Evolutionary conservation across 2,888 invertebrate genomes (phyloP), one percentile per base, ranked within the genome.

Genomic region (Paralinhomoeus sp.): DNA sequence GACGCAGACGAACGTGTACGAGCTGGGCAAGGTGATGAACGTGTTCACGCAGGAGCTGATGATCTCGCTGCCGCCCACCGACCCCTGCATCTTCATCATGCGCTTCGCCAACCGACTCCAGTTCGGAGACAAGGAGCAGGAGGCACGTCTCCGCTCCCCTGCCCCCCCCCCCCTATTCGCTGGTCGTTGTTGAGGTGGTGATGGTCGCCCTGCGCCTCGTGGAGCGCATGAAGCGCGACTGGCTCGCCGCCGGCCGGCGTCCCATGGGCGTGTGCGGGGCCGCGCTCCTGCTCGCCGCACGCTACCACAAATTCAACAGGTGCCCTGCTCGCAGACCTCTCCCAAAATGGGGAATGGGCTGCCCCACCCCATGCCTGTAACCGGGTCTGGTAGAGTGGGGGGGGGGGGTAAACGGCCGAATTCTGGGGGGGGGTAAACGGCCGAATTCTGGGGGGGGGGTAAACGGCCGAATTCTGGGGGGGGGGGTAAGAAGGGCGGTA

Each of bases 231-330:
- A 93, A 91, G 66, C 74, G 83, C 57, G 97, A 97, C 66, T 91
- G 85, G 63, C 80, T 97, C 64, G 85, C 89, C 63, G 83, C 82
- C 1, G 97, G 97, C 9, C 72, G 97, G 47, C 69, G 91, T 53
- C 93, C 97, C 1, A 87, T 91, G 0, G 97, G 93, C 15, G 73
- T 97, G 21, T 97, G 93, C 67, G 97, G 97, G 23, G 93, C 97
- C 62, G 93, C 93, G 1, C 70, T 97, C 2, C 69, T 97, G 20
- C 84, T 97, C 62, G 85, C 93, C 2, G 80, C 84, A 0, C 74
- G 91, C 42, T 73, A 89, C 49, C 87, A 49, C 39, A 52, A 55
- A 48, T 46, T 55, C 61, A 65, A 54, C 47, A 49, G 57, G 41
- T 48, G 51, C 9, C 12, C 40, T n/a, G 27, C n/a, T n/a, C n/a